phyloP scores from a whole-genome alignment of 2,113 vertebrate species.

The Morone chrysops region DNA sequence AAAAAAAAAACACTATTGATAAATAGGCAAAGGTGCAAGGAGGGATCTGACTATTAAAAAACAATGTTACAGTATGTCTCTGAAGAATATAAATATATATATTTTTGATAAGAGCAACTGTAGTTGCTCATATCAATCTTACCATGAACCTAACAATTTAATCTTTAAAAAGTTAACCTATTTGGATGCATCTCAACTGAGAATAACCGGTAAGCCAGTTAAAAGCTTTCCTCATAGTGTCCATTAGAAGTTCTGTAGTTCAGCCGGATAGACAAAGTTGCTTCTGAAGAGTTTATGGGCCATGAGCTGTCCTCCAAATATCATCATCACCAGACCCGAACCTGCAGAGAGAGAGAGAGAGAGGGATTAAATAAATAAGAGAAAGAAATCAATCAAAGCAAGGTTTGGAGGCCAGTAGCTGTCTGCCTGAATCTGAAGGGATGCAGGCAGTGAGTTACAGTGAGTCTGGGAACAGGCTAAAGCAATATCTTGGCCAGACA shows the following conservation, averaged over 20 bases:
- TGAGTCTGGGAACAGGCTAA: not conserved
- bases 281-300: constrained; percentile 90
- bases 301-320: constrained; percentile 89
- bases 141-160: not conserved
- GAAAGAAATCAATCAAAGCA: not conserved
- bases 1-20: constrained; percentile 40
- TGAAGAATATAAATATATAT: not conserved
- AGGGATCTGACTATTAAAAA: constrained; percentile 8
- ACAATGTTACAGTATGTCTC: not conserved
- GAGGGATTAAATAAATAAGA: constrained; percentile 17
- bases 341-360: constrained; percentile 77
- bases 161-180: constrained; percentile 12
- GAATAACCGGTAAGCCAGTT: constrained; percentile 53
- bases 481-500: not conserved
- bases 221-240: constrained; percentile 52
- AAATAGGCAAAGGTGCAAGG: constrained; percentile 35
- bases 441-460: not conserved
- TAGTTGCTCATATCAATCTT: not conserved
- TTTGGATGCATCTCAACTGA: not conserved
- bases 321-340: constrained; percentile 90
- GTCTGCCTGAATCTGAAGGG: not conserved
- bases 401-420: not conserved
- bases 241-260: constrained; percentile 90
- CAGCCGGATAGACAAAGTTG: constrained; percentile 89
- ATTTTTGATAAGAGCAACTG: not conserved